Evolutionary conservation across 2,888 invertebrate species (phyloP).

Genomic region (Tenthredo amoena): DNA sequence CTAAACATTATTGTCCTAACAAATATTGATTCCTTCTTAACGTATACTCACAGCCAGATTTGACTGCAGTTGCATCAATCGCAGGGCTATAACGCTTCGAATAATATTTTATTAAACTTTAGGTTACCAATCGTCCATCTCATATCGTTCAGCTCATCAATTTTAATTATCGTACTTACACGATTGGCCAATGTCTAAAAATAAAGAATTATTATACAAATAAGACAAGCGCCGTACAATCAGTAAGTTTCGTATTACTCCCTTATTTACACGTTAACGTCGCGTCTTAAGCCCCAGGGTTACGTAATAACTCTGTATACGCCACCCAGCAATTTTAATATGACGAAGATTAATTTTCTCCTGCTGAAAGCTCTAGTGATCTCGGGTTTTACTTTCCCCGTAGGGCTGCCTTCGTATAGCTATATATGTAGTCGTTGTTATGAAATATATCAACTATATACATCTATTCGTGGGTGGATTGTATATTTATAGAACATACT

Average conservation of each 20-base stretch:
- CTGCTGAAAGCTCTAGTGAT: neutral
- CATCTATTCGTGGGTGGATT: neutral
- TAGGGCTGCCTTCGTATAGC: neutral
- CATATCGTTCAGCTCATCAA: neutral
- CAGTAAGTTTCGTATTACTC: neutral
- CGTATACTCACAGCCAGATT: neutral
- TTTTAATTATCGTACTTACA: neutral
- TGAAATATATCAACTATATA: neutral
- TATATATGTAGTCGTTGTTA: neutral
- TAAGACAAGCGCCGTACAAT: neutral
- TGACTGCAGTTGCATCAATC: neutral
- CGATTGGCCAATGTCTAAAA: neutral
- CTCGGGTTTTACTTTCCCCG: neutral
- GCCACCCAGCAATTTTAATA: neutral
- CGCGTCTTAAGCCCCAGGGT: neutral
- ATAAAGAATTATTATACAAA: neutral
- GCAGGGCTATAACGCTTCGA: neutral
- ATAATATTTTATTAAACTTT: neutral
- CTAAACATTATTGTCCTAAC: neutral
- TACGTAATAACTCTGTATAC: neutral
- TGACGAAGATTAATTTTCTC: slow-evolving; percentile 6
- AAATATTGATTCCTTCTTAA: neutral
- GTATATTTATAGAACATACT: neutral
- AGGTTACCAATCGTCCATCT: neutral
- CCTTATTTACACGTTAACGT: neutral